Percentiles rank a stretch among this genome's conserved stretches.
These are phyloP conservation scores for Crotophaga sulcirostris DNA, from an alignment of 2,113 vertebrate species.

Conservation along the genomic window DNA sequence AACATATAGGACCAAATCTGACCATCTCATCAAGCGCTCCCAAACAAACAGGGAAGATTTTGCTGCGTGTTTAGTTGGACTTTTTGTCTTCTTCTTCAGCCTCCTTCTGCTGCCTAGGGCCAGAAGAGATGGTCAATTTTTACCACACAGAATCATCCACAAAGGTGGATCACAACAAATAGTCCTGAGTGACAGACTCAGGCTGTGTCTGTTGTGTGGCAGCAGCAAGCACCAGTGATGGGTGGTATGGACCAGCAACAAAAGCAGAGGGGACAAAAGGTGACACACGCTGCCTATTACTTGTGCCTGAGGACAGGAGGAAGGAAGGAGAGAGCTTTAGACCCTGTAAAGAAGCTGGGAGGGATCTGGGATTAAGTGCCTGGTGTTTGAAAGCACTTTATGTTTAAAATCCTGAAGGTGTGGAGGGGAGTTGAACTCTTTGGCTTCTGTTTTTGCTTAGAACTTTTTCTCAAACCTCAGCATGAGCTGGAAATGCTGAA, in stretches of 20 bases:
- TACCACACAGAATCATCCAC: neutral
- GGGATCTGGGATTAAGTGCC: neutral
- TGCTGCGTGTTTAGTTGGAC: neutral
- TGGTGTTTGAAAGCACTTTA: neutral
- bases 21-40: neutral
- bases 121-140: neutral
- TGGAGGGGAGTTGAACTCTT: neutral
- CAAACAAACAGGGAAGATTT: neutral
- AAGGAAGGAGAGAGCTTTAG: neutral
- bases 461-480: neutral
- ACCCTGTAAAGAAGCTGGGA: neutral
- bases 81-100: neutral
- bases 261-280: neutral
- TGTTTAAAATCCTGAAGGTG: neutral
- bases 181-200: rapidly evolving
- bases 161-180: neutral
- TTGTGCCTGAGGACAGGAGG: neutral
- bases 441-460: neutral
- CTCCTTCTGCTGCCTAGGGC: neutral
- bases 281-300: neutral
- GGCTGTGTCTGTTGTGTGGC: neutral
- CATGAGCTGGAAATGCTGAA: neutral
- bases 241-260: neutral
- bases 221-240: neutral
- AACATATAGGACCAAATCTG: neutral